A percentile compares a stretch with the other conserved stretches of the same genome.
Conservation (phyloP, 2,113 vertebrate species). For the Mohoua ochrocephala region DNA sequence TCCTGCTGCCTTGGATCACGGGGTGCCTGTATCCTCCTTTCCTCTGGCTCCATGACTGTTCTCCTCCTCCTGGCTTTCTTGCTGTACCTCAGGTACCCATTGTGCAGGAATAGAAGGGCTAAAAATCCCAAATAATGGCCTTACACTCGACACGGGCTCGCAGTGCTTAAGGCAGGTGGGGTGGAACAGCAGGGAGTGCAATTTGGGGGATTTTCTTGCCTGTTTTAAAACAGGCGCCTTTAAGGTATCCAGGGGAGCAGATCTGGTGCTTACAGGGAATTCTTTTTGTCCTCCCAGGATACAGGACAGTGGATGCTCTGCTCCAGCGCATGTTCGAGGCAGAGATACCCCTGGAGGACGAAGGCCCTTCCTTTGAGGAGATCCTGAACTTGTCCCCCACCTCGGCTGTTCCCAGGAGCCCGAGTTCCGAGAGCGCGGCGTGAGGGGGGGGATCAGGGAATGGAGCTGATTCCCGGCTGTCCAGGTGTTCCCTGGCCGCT, state of each 20-base stretch:
- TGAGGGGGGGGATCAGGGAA: neutral
- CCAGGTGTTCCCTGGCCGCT: neutral
- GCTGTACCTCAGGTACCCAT: neutral
- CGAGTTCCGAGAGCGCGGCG: rapidly evolving
- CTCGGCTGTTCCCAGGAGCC: conserved; percentile 25
- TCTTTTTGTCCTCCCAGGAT: conserved; percentile 68
- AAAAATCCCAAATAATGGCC: neutral
- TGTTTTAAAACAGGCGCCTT: neutral
- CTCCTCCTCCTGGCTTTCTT: neutral
- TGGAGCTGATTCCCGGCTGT: neutral
- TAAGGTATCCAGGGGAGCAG: neutral
- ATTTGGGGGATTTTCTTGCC: neutral
- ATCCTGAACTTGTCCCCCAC: conserved; percentile 56
- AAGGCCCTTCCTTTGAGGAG: conserved; percentile 72
- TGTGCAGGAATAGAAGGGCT: neutral
- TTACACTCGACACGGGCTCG: neutral
- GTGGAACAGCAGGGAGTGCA: neutral
- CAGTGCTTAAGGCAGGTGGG: neutral
- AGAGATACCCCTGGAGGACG: conserved; percentile 82
- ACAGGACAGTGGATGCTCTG: conserved; percentile 86
- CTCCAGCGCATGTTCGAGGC: conserved; percentile 91
- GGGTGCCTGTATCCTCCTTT: neutral
- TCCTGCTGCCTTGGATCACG: neutral
- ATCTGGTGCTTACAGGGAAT: neutral
- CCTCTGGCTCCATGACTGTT: neutral